These are phyloP conservation scores for Copidosoma aretas DNA, from an alignment of 2,888 invertebrate genomes.

Conservation along the genomic window DNA sequence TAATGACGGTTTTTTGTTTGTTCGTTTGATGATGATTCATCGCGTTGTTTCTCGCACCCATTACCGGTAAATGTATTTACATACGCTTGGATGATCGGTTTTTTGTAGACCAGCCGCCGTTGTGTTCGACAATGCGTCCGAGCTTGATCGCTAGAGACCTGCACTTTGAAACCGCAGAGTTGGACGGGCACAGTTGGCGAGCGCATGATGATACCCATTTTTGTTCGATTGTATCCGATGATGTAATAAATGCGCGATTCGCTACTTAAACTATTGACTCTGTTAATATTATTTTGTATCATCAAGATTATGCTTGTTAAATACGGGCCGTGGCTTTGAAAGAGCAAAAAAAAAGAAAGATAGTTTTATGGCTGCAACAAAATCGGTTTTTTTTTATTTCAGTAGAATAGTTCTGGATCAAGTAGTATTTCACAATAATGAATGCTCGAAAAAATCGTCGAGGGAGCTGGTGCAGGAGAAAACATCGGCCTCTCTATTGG, in stretches of 20 bases:
- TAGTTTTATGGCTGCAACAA: background rate
- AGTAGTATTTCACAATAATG: slow-evolving; percentile 53
- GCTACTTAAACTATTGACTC: too few species aligned
- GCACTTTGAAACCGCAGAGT: too few species aligned
- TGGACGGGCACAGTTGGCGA: too few species aligned
- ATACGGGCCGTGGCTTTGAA: background rate
- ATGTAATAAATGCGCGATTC: too few species aligned
- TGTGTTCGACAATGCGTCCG: too few species aligned
- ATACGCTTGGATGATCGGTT: background rate
- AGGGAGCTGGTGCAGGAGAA: slow-evolving; percentile 39
- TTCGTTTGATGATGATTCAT: too few species aligned
- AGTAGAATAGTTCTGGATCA: slow-evolving; percentile 51
- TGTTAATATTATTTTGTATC: too few species aligned
- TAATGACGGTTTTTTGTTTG: too few species aligned
- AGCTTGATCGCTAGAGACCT: too few species aligned
- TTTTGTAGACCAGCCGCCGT: background rate
- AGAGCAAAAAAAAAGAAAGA: background rate
- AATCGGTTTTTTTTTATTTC: slow-evolving; percentile 33
- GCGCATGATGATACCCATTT: too few species aligned
- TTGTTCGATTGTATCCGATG: too few species aligned
- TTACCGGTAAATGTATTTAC: background rate
- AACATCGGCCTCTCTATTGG: slow-evolving; percentile 48
- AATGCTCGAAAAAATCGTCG: slow-evolving; percentile 46
- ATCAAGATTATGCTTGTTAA: too few species aligned
- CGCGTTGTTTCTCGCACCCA: background rate